These are phyloP conservation scores for Monopis laevigella DNA, from an alignment of 2,888 invertebrate species.

Conservation along the genomic window DNA sequence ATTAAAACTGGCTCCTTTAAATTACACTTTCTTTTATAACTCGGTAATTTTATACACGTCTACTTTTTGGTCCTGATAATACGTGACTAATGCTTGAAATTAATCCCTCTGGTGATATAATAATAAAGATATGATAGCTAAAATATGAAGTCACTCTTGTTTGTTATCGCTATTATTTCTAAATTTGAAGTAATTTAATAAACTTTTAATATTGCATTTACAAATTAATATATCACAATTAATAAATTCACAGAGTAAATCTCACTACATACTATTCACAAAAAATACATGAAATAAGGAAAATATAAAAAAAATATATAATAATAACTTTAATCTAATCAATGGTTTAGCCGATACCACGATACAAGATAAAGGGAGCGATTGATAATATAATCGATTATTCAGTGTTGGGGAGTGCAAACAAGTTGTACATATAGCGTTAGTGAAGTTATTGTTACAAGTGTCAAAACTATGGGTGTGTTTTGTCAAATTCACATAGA, in stretches of 20 bases:
- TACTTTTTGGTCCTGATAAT: neutral
- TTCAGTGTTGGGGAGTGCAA: neutral
- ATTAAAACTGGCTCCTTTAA: neutral
- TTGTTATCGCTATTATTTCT: no score
- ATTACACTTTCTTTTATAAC: neutral
- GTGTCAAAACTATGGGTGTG: slow-evolving; percentile 6
- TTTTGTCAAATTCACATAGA: slow-evolving; percentile 7
- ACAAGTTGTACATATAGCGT: no score
- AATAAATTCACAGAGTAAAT: neutral
- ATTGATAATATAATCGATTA: neutral
- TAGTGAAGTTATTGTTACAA: no score
- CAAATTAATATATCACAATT: neutral
- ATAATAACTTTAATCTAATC: slow-evolving; percentile 1
- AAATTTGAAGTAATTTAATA: no score
- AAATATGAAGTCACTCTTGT: neutral
- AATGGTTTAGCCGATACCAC: neutral
- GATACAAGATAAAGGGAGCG: neutral
- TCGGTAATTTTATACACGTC: no score
- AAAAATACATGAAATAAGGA: neutral
- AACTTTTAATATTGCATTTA: neutral
- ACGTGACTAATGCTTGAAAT: neutral
- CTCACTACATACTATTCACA: neutral
- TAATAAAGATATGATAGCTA: neutral
- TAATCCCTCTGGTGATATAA: neutral
- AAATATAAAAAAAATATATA: neutral